phyloP scores from a whole-genome alignment of 2,888 invertebrate genomes.

The Caprella mutica region DNA sequence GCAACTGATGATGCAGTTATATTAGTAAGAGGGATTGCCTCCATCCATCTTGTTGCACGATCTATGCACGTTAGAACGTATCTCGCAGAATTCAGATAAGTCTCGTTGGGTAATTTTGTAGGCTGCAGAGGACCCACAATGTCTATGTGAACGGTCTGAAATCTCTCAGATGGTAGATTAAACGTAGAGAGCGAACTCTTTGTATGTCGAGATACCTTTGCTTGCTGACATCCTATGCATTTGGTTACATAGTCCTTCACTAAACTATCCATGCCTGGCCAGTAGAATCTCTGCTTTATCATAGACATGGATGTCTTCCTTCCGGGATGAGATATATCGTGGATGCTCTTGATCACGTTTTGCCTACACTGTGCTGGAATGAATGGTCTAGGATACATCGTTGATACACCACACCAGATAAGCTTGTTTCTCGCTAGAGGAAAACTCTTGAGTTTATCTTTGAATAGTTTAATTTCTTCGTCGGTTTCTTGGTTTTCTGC shows the following conservation, averaged over 20 bases:
- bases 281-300: conserved; percentile 19
- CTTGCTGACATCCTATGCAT: conserved; percentile 39
- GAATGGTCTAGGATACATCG: not conserved
- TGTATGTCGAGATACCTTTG: conserved; percentile 38
- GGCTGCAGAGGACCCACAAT: conserved; percentile 10
- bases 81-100: not conserved
- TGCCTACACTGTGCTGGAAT: not conserved
- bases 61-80: not conserved
- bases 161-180: conserved; percentile 20
- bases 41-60: conserved; percentile 39
- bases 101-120: not conserved
- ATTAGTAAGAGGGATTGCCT: conserved; percentile 38
- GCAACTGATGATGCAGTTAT: conserved; percentile 40
- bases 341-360: not conserved
- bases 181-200: conserved; percentile 19
- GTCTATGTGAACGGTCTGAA: conserved; percentile 21
- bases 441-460: not conserved
- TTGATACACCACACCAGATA: not conserved
- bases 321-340: not conserved
- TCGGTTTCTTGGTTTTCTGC: not conserved
- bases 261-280: conserved; percentile 34
- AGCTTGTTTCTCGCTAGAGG: not conserved
- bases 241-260: conserved; percentile 17
- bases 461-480: not conserved
- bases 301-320: not conserved